Evolutionary conservation across 2,888 invertebrate species (phyloP).

Genomic region (Hymenopus coronatus): DNA sequence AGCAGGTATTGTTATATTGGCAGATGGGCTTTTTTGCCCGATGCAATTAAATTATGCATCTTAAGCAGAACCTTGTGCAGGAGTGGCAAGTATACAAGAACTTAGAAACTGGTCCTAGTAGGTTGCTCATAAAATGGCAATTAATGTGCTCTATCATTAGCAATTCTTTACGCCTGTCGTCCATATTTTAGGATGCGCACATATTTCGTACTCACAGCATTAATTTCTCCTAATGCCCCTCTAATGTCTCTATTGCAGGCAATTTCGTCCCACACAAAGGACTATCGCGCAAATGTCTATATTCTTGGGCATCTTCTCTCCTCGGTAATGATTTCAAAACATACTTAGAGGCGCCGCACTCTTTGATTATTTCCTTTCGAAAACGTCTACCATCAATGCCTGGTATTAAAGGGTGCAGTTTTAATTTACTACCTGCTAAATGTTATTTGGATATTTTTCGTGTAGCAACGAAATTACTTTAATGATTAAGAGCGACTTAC

Average conservation of each 20-base stretch:
- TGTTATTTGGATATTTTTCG: background rate
- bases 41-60: background rate
- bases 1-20: no score
- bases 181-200: background rate
- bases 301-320: background rate
- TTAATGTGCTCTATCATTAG: background rate
- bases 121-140: background rate
- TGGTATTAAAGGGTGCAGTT: background rate
- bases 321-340: background rate
- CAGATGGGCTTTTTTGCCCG: background rate
- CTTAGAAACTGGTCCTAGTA: background rate
- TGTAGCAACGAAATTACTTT: background rate
- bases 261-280: background rate
- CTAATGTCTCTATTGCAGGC: background rate
- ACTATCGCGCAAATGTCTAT: background rate
- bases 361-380: no score
- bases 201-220: background rate
- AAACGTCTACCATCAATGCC: background rate
- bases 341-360: background rate
- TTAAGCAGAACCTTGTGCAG: background rate
- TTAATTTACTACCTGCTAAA: background rate
- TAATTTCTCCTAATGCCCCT: background rate
- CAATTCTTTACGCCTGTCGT: background rate
- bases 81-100: background rate
- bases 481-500: background rate